A percentile compares a stretch with the other conserved stretches of the same genome.
These are phyloP conservation scores for Phytoseiulus persimilis DNA, from an alignment of 2,888 invertebrate species.

Conservation along the genomic window DNA sequence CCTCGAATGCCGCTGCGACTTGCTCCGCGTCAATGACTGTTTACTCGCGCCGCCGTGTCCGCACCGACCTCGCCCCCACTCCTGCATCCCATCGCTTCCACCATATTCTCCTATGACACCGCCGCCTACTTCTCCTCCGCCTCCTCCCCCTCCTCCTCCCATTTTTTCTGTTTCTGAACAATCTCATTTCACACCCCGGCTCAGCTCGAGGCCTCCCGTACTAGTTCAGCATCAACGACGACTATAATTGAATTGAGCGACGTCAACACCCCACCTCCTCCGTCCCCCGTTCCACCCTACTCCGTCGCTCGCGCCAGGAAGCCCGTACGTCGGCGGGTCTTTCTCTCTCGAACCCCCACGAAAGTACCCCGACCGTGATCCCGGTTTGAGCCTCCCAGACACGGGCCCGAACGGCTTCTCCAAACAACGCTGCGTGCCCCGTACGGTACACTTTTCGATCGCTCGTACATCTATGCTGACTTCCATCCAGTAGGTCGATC, in stretches of 20 bases:
- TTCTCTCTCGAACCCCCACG: too few species aligned
- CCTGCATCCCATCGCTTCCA: neutral
- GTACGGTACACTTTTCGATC: neutral
- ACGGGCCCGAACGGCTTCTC: too few species aligned
- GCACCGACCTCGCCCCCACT: neutral
- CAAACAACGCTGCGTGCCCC: too few species aligned
- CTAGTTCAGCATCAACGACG: neutral
- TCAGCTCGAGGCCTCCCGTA: neutral
- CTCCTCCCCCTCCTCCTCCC: neutral
- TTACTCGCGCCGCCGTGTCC: neutral
- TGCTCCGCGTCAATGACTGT: neutral
- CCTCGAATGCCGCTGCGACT: neutral
- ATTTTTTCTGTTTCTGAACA: neutral
- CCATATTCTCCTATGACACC: neutral
- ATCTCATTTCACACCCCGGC: neutral
- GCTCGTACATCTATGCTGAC: neutral
- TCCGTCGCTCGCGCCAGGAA: neutral
- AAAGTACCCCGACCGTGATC: too few species aligned
- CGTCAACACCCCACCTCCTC: neutral
- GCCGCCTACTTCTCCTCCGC: neutral
- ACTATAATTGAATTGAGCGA: neutral
- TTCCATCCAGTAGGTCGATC: neutral
- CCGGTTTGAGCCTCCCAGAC: too few species aligned
- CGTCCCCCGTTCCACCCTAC: neutral
- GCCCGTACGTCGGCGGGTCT: too few species aligned